Conservation (phyloP, 2,113 vertebrate genomes). For the Poecile atricapillus region DNA sequence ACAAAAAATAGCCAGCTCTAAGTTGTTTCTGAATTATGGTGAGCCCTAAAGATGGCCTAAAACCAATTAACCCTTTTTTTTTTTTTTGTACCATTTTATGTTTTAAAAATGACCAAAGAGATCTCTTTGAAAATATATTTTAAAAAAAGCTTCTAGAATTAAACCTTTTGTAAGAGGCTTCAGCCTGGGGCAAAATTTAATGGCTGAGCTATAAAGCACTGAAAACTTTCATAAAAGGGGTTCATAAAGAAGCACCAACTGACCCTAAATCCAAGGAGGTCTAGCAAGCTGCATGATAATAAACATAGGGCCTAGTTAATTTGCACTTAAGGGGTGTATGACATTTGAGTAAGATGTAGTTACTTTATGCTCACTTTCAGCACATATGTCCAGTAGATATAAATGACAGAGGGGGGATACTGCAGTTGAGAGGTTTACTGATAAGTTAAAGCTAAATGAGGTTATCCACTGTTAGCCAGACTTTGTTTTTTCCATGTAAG, state of each 20-base stretch:
- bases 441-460: neutral
- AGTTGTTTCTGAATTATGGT: slow-evolving; percentile 18
- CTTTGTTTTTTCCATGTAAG: neutral
- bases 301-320: slow-evolving; percentile 29
- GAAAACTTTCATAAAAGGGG: slow-evolving; percentile 57
- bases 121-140: slow-evolving; percentile 37
- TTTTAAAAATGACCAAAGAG: slow-evolving; percentile 38
- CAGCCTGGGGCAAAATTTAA: slow-evolving; percentile 53
- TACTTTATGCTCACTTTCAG: neutral
- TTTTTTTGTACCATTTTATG: neutral
- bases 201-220: slow-evolving; percentile 43
- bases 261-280: slow-evolving; percentile 38
- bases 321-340: slow-evolving; percentile 16
- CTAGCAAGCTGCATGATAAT: slow-evolving; percentile 5
- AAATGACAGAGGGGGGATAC: neutral
- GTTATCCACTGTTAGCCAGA: neutral
- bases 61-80: neutral
- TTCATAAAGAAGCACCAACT: slow-evolving; percentile 60
- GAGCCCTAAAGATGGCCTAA: neutral
- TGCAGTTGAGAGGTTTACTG: neutral
- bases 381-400: neutral
- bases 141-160: neutral
- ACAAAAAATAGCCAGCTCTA: neutral
- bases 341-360: slow-evolving; percentile 38
- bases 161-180: slow-evolving; percentile 55